phyloP scores from a whole-genome alignment of 1,140 invertebrate species.

The Drosophila murphyi region DNA sequence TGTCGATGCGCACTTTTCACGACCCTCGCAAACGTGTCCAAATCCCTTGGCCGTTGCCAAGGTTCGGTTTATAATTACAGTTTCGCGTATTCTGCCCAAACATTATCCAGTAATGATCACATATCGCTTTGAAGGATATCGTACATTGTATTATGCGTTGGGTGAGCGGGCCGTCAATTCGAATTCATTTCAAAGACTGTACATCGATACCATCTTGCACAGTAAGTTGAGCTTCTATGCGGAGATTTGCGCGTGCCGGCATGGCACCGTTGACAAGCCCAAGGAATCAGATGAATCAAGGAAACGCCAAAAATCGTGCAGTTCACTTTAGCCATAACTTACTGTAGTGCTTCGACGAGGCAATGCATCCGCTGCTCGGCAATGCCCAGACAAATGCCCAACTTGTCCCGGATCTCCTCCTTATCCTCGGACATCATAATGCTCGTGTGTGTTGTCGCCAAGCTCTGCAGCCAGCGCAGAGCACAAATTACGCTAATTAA shows the following conservation, averaged over 20 bases:
- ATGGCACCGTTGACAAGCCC: slow-evolving; percentile 51
- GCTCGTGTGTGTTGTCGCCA: slow-evolving; percentile 87
- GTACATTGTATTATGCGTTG: slow-evolving; percentile 64
- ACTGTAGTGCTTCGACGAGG: slow-evolving; percentile 84
- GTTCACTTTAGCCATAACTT: slow-evolving; percentile 30
- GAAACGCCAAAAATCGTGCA: neutral
- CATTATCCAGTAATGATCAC: slow-evolving; percentile 74
- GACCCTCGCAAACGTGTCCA: slow-evolving; percentile 65
- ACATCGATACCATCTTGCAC: slow-evolving; percentile 71
- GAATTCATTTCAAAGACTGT: slow-evolving; percentile 62
- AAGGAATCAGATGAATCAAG: neutral
- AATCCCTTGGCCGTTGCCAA: slow-evolving; percentile 74
- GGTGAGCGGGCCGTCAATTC: slow-evolving; percentile 44
- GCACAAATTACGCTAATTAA: slow-evolving; percentile 86
- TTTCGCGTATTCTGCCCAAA: slow-evolving; percentile 50
- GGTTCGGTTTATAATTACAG: slow-evolving; percentile 64
- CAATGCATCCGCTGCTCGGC: slow-evolving; percentile 86
- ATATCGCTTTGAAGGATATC: slow-evolving; percentile 71
- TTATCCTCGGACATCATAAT: slow-evolving; percentile 86
- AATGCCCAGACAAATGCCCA: slow-evolving; percentile 87
- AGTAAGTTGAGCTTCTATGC: slow-evolving; percentile 65
- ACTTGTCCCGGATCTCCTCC: slow-evolving; percentile 75
- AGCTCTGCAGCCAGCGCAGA: slow-evolving; percentile 86
- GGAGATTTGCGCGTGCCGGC: slow-evolving; percentile 60
- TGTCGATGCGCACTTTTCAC: slow-evolving; percentile 74